Conservation (phyloP, 2,797 vertebrate species). For the Carcharodon carcharias region DNA sequence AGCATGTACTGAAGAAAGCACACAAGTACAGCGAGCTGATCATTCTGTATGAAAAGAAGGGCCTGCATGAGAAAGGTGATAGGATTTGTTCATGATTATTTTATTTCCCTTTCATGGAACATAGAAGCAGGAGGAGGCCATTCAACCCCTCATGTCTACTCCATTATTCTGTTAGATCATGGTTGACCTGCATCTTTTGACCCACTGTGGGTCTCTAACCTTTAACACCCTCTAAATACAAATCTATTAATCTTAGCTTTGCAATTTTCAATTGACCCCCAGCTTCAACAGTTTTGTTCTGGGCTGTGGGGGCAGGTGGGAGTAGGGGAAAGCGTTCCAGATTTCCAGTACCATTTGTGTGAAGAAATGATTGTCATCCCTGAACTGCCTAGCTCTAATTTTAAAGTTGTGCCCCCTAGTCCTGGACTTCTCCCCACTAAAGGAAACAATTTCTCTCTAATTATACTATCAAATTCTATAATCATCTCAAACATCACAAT, state of each 20-base stretch:
- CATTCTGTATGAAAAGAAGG: conserved; percentile 97
- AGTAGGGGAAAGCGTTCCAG: neutral
- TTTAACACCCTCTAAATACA: neutral
- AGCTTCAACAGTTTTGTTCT: neutral
- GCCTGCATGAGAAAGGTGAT: conserved; percentile 90
- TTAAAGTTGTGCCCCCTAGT: neutral
- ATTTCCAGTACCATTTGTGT: too few species aligned
- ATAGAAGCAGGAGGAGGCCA: neutral
- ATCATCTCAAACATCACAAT: neutral
- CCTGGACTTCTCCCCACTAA: neutral
- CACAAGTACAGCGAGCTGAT: conserved; percentile 98
- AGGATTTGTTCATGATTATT: neutral
- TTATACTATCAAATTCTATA: neutral
- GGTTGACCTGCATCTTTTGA: neutral
- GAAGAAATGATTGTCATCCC: neutral
- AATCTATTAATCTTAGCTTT: neutral
- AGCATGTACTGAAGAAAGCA: conserved; percentile 92
- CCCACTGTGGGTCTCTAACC: neutral
- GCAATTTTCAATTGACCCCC: neutral
- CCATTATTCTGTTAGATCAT: neutral
- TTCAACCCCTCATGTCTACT: neutral
- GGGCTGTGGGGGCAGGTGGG: too few species aligned
- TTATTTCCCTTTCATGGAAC: neutral
- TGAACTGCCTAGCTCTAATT: neutral
- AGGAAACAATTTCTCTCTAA: neutral